Conservation (phyloP, 2,888 invertebrate species). For the Nemoura dubitans region DNA sequence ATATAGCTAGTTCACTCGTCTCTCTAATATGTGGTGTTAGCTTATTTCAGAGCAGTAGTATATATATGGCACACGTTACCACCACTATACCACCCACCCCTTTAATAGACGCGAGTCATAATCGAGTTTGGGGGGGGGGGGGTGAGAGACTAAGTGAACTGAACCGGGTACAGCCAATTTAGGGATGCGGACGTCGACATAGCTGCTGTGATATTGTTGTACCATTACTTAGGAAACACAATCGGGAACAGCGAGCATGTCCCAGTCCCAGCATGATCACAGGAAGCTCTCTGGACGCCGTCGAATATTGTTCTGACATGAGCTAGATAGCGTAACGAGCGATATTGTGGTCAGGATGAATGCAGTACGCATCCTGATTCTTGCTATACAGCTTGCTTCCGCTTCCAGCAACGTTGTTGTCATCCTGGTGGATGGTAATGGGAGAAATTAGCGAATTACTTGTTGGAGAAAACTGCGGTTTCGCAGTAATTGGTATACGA, state of each 20-base stretch:
- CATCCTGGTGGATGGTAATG: background rate
- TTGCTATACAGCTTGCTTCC: background rate
- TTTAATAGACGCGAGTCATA: background rate
- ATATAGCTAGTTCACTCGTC: background rate
- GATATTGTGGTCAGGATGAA: background rate
- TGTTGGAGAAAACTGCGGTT: background rate
- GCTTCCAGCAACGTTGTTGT: background rate
- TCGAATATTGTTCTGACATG: background rate
- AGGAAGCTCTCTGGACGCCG: background rate
- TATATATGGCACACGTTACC: background rate
- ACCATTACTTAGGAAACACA: constrained; percentile 22
- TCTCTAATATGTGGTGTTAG: constrained; percentile 27
- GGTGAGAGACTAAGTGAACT: background rate
- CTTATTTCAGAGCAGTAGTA: background rate
- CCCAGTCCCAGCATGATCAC: constrained; percentile 23
- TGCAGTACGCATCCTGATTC: background rate
- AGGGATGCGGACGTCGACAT: background rate
- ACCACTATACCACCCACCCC: constrained; percentile 31
- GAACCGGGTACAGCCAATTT: constrained; percentile 8
- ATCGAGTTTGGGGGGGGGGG: constrained; percentile 34
- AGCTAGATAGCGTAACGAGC: background rate
- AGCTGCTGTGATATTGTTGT: background rate
- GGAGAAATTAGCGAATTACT: background rate
- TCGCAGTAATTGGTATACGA: background rate
- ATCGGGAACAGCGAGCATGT: background rate